Evolutionary conservation across 2,888 invertebrate species (phyloP), one percentile per base, ranked within the genome.

Genomic region (Idaea dimidiata): DNA sequence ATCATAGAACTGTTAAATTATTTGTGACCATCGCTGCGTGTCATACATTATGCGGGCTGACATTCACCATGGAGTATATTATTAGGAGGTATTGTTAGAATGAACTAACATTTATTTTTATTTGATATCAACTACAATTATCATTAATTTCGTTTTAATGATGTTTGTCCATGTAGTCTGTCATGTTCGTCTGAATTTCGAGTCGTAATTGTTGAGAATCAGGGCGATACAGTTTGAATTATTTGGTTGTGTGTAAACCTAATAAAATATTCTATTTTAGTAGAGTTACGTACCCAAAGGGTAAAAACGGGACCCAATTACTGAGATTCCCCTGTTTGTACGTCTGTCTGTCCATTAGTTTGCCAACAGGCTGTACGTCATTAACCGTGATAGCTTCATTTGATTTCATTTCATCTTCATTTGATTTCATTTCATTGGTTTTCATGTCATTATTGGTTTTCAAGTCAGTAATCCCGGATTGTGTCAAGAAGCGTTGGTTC

Each of bases 111-210:
- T 43, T 3, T 43, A 43, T 43, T 43, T 43, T 43, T 43, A 24
- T 24, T 24, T 56, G 55, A 60, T 62, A 54, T 57, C 43, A 56
- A 33, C 14, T 54, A 43, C 31, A n/a, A 63, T 6, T 65, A 17
- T 58, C 56, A 31, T 55, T 60, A 58, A 62, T 31, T 58, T 54
- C 31, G 14, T 55, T 24, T 59, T 54, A 59, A 17, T n/a, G 56
- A 60, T 57, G 18, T 32, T 18, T 55, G 60, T 58, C 59, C 17
- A 14, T 8, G 43, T 43, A 2, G 43, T 43, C 14, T 43, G 43
- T 43, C 43, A 14, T 14, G 7, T 43, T 8, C 3, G 43, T 43
- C 43, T 14, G 8, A 43, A 43, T 43, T 43, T 43, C 43, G 43
- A 43, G 43, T 43, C 10, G 10, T 43, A 7, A 43, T 43, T 43